Base-by-base conservation (phyloP, 30 jellyfish, hydroid and myxozoan species). In the Nemopilema nomurai region DNA sequence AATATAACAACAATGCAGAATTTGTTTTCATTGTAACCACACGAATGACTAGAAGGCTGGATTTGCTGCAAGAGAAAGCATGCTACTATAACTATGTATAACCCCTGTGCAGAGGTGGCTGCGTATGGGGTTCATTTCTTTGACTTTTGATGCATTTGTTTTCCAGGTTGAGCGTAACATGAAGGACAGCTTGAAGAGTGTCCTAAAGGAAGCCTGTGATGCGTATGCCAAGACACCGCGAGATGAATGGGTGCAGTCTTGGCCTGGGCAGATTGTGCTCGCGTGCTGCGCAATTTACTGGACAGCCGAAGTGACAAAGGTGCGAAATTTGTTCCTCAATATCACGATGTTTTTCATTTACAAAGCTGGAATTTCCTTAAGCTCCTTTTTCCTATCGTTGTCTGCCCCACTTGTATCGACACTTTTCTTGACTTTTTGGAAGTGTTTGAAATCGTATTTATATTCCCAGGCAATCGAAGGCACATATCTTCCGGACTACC, bases 251-350 rank as follows among this genome's bases (percentile, higher is more conserved):
- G 92, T 83, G 49, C 86, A 51, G 57, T 83, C 92, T 6, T 83
- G 92, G 92, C 92, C 92, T 0, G 92, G 92, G 1, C 92, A 83
- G 76, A 82, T 82, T 20, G 91, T 82, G 20, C 76, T 82, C 23
- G 91, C 91, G 8, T 69, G 85, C 74, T 67, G 91, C 26, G 84
- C 83, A 3, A 57, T 69, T 0, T 51, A 68, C 24, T 82, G 91
- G 91, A 82, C 91, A 4, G 62, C 91, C 1, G 91, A 82, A 51
- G 91, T 82, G 16, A 82, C 91, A 28, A 41, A 82, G 91, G 91
- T 82, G 71, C 65, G 53, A 1, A 13, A 18, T 41, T 41, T 41
- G 13, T 3, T 41, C 6, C 57, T 41, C 13, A 41, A 41, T 13
- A 41, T 41, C 9, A 41, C 9, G 57, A 3, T 6, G 57, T 3